A percentile compares a stretch with the other conserved stretches of the same genome.
Evolutionary conservation across 23 tunicate species (phyloP).

Genomic region (Clavelina lepadiformis): DNA sequence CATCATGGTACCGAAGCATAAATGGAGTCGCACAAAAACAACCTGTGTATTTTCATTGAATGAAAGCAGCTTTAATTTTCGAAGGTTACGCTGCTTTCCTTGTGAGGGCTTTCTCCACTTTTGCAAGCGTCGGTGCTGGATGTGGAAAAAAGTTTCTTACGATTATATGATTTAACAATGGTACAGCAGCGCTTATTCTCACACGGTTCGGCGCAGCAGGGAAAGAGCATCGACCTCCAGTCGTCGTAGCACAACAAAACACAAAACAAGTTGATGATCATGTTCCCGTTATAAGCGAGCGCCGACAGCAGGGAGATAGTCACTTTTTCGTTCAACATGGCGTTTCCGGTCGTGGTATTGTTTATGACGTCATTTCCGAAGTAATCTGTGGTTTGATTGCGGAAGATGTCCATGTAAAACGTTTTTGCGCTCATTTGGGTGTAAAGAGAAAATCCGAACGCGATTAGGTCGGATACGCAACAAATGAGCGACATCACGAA

Average conservation of each 20-base stretch:
- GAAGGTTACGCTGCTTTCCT: too few species aligned
- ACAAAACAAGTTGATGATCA: constrained; percentile 9
- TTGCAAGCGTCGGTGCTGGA: too few species aligned
- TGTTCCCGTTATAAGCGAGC: constrained; percentile 11
- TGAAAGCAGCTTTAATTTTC: too few species aligned
- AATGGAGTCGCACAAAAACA: too few species aligned
- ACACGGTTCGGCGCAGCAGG: too few species aligned
- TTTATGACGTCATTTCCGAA: background rate
- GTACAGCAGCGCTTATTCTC: too few species aligned
- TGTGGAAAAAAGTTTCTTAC: too few species aligned
- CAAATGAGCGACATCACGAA: constrained; percentile 8
- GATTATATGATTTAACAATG: too few species aligned
- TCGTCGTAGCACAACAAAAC: constrained; percentile 17
- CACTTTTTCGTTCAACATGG: constrained; percentile 15
- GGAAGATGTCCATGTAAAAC: background rate
- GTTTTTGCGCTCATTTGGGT: background rate
- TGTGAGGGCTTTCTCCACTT: too few species aligned
- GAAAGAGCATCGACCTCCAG: background rate
- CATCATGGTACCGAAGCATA: too few species aligned
- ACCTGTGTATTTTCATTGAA: too few species aligned
- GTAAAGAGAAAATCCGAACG: constrained; percentile 7
- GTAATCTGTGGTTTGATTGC: background rate
- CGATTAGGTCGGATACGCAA: constrained; percentile 5
- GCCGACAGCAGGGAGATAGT: constrained; percentile 10
- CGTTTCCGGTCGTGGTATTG: background rate